Evolutionary conservation across 2,888 invertebrate genomes (phyloP), one percentile per base, ranked within the genome.

Genomic region (Thecophora atra): DNA sequence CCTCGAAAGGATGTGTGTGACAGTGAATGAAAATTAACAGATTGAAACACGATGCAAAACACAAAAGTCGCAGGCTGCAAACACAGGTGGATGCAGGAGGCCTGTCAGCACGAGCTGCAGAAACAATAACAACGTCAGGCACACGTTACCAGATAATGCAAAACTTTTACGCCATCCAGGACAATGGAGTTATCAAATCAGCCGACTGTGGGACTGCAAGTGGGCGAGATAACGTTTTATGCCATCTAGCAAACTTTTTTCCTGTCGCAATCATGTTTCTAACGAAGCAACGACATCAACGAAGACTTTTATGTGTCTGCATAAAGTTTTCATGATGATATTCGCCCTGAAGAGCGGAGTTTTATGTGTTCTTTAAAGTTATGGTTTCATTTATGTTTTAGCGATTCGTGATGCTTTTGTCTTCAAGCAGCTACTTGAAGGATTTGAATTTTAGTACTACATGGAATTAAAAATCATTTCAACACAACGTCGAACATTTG

Each of bases 1-100:
- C 56, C 56, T 71, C 56, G 52, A 71, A 71, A 71, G 65, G 65
- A 71, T 71, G 54, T 58, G 56, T 42, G 54, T 28, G 66, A 30
- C 26, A 19, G 63, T 30, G 58, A 70, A 28, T 30, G 37, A 26
- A 62, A 64, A 64, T 52, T 26, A 70, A 58, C 19, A 62, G 42
- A 51, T 51, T 28, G 30, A 21, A 44, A 3, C 26, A 21, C 28
- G n/a, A 37, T 37, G 11, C 37, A 52, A 58, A 37, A 44, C 17
- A 26, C 51, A 47, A 21, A 15, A 21, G 37, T 63, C 21, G 2
- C 15, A 37, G 47, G 65, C 64, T 26, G 24, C 44, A 64, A 65
- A 47, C 26, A 65, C 30, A 8, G 60, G 1, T 28, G 60, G 28
- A 60, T 5, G 13, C 26, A 28, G 60, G 60, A 11, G 28, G 28